Conservation (phyloP, 92 coral and sea anemone species). For the Parazoanthus darwini region DNA sequence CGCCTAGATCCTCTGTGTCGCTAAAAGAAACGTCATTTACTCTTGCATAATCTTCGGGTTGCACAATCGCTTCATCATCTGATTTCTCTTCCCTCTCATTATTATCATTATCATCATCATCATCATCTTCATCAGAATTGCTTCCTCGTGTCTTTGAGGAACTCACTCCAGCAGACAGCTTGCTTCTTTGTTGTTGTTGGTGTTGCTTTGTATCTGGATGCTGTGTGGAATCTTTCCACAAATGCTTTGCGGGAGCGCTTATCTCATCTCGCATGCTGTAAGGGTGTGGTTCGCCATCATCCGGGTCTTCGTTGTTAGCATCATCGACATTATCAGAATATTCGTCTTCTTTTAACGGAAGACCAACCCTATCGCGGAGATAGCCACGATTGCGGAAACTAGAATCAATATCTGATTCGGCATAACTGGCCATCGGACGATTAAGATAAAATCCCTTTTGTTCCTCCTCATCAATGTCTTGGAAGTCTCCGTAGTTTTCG, state of each 20-base stretch:
- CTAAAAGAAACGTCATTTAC: conserved; percentile 7
- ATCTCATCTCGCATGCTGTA: conserved; percentile 52
- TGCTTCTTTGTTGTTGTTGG: neutral
- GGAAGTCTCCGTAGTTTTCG: conserved; percentile 85
- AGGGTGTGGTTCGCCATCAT: conserved; percentile 43
- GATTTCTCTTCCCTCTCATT: neutral
- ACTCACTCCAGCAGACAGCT: neutral
- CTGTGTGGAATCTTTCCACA: neutral
- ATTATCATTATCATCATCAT: neutral
- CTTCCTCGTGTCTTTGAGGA: neutral
- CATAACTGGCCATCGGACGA: conserved; percentile 8
- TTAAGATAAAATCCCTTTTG: conserved; percentile 29
- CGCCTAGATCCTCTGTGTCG: neutral
- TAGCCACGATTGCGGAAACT: conserved; percentile 7
- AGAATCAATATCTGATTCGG: conserved; percentile 8
- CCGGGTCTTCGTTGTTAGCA: conserved; percentile 5
- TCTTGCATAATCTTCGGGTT: neutral
- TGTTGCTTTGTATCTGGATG: conserved; percentile 15
- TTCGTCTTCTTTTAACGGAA: conserved; percentile 10
- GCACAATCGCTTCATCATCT: neutral
- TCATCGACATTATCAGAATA: conserved; percentile 3
- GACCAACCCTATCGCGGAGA: conserved; percentile 20
- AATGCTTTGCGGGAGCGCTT: conserved; percentile 5
- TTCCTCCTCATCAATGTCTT: conserved; percentile 82
- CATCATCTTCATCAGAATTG: neutral